Evolutionary conservation across 2,888 invertebrate genomes (phyloP), one percentile per base, ranked within the genome.

Genomic region (Pelosia muscerda): DNA sequence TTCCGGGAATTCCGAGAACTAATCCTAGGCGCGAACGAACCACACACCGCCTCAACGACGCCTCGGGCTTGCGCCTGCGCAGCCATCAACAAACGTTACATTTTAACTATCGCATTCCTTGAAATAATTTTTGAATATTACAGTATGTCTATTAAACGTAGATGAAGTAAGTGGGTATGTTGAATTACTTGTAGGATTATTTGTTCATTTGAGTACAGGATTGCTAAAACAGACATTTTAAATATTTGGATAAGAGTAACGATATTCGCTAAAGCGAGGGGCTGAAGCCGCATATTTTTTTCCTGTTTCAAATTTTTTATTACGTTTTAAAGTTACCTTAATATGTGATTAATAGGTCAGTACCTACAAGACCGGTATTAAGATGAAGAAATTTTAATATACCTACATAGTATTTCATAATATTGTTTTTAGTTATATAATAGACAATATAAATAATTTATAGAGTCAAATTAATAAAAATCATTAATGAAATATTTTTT

Each of bases 1-100:
- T 79, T 84, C 82, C 85, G 77, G 72, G 76, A 83, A 81, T 84
- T 77, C 77, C 76, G 81, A 76, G 78, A 82, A 82, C 76, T 80
- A 81, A 81, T 84, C 81, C 77, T 75, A 79, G 79, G 82, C 78
- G 78, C 77, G 74, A 83, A 81, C 80, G 76, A 55, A 26, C 78
- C 78, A 84, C 83, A 74, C 80, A 68, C 74, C 72, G 72, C 66
- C 75, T 71, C 65, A 66, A 42, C 63, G 76, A 75, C 79, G 79
- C 79, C 72, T 68, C 72, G 63, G 38, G 71, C 60, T 61, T 60
- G 71, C 63, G 73, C 75, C 55, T 23, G 71, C 63, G 59, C 67
- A 66, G n/a, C 34, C 62, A 54, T 31, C 26, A 31, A 53, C 60
- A 42, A 59, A 62, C n/a, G 19, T 25, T 61, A 57, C 61, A 61